phyloP scores from a whole-genome alignment of 2,113 vertebrate genomes.

The Actinemys pallida region DNA sequence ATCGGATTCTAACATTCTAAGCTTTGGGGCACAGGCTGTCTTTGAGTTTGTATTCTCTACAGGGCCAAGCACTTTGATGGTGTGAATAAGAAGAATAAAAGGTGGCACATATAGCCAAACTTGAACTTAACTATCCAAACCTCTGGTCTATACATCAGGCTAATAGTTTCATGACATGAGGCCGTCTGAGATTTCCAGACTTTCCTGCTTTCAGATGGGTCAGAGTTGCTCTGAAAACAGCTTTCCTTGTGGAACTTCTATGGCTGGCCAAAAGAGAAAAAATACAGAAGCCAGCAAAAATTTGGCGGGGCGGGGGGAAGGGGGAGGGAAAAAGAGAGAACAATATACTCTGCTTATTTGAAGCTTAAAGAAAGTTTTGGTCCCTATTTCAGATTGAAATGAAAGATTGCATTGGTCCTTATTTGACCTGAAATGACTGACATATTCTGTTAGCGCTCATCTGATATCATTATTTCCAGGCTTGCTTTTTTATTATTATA shows the following conservation, averaged over 20 bases:
- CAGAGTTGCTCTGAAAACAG: not conserved
- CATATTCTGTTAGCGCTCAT: not conserved
- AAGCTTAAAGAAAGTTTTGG: not conserved
- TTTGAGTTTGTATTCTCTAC: no score
- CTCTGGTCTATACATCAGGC: not conserved
- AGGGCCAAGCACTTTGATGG: no score
- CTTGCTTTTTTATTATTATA: not conserved
- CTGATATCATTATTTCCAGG: not conserved
- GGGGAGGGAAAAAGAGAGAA: not conserved
- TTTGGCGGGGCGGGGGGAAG: not conserved
- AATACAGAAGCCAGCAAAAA: fast-evolving
- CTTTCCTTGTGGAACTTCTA: fast-evolving
- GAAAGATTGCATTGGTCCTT: not conserved
- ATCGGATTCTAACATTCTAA: not conserved
- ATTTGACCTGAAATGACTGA: not conserved
- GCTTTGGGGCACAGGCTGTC: not conserved
- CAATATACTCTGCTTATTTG: not conserved
- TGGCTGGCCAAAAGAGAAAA: not conserved
- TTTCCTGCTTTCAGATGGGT: not conserved
- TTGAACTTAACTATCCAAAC: no score
- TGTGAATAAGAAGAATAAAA: no score
- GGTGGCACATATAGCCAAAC: no score
- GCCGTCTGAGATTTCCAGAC: not conserved
- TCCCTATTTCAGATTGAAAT: not conserved
- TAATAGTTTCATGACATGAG: not conserved